Evolutionary conservation across 2,888 invertebrate species (phyloP).

Genomic region (Timema cristinae): DNA sequence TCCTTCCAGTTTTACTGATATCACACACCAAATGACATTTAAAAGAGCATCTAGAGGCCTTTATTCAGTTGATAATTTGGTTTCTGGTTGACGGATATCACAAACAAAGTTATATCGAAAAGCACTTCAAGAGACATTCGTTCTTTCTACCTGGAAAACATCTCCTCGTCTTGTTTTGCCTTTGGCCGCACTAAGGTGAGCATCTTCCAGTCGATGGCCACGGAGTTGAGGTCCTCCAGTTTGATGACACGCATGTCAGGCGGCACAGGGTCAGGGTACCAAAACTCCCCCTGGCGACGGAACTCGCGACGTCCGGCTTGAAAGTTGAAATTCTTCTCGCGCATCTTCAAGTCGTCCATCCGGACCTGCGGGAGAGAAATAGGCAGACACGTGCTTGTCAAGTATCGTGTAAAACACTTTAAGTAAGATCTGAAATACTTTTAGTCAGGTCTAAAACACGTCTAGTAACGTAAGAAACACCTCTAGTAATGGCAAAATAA

Average conservation of each 20-base stretch:
- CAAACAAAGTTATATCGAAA: too few species aligned
- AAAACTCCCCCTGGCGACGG: conserved; percentile 58
- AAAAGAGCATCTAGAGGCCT: too few species aligned
- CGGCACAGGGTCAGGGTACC: conserved; percentile 75
- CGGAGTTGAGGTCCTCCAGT: conserved; percentile 73
- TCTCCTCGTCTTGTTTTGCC: conserved; percentile 78
- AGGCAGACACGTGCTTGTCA: neutral
- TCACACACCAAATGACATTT: too few species aligned
- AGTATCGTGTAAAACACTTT: too few species aligned
- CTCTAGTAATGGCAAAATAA: too few species aligned
- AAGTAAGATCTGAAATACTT: too few species aligned
- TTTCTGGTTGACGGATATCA: too few species aligned
- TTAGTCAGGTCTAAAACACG: too few species aligned
- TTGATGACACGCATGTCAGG: conserved; percentile 72
- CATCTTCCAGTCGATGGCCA: conserved; percentile 92
- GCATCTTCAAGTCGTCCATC: conserved; percentile 71
- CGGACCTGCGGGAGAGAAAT: conserved; percentile 52
- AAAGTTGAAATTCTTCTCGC: conserved; percentile 70
- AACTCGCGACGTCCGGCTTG: conserved; percentile 70
- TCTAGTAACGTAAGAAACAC: too few species aligned
- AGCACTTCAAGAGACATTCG: too few species aligned
- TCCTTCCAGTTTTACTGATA: too few species aligned
- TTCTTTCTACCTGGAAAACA: conserved; percentile 64
- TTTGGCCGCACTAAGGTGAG: conserved; percentile 82
- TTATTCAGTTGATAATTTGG: too few species aligned